These are phyloP conservation scores for Ophioderma brevispina DNA, from an alignment of 35 echinoderm and acorn worm species.

Conservation along the genomic window DNA sequence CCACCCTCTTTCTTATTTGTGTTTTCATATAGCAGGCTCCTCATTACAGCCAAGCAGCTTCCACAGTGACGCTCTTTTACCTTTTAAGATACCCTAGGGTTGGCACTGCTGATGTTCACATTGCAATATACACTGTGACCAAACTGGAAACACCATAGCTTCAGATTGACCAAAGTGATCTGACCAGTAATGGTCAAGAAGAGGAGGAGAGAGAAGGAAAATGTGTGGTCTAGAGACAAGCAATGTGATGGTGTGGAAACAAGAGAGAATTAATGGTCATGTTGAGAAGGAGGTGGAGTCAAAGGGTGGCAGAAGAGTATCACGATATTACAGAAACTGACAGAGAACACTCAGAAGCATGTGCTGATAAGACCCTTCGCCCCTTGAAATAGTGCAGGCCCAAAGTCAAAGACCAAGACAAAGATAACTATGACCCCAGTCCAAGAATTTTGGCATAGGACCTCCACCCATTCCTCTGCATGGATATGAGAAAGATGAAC, in stretches of 20 bases:
- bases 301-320: neutral
- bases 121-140: conserved; percentile 69
- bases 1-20: too few relatives aligned
- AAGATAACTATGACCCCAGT: conserved; percentile 59
- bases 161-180: too few relatives aligned
- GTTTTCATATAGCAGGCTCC: too few relatives aligned
- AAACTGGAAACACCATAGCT: conserved; percentile 24
- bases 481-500: too few relatives aligned
- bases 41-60: conserved; percentile 30
- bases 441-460: conserved; percentile 72
- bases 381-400: too few relatives aligned
- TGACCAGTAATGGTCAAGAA: neutral
- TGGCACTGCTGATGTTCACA: conserved; percentile 85
- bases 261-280: neutral
- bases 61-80: conserved; percentile 77
- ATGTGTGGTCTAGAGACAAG: neutral
- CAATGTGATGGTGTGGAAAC: conserved; percentile 16
- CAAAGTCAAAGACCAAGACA: neutral
- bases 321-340: too few relatives aligned
- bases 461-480: neutral
- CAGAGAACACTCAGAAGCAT: neutral
- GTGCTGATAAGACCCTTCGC: too few relatives aligned
- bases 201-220: neutral
- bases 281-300: neutral
- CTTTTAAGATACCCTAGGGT: conserved; percentile 79